Evolutionary conservation across 2,797 vertebrate species (phyloP).

Genomic region (Sarcophilus harrisii): DNA sequence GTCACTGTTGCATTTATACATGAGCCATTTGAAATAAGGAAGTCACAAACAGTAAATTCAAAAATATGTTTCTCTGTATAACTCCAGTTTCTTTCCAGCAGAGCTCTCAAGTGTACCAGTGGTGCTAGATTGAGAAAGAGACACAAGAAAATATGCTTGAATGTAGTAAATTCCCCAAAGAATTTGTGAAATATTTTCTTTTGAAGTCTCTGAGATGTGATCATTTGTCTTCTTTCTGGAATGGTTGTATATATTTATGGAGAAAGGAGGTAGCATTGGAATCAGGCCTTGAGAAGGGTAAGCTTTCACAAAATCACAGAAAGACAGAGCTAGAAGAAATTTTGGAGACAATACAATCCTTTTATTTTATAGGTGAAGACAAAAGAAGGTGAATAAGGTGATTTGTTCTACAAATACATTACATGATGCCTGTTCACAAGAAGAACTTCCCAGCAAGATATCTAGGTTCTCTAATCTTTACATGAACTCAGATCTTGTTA

Average conservation of each 20-base stretch:
- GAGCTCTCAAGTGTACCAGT: conserved; percentile 6
- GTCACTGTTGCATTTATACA: conserved; percentile 61
- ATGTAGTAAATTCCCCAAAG: neutral
- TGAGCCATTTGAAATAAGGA: conserved; percentile 67
- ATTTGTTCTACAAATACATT: neutral
- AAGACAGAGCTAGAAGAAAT: neutral
- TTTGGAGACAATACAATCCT: neutral
- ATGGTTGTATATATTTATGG: neutral
- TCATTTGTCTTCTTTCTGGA: neutral
- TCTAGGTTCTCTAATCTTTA: neutral
- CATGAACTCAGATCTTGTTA: neutral
- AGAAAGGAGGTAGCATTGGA: neutral
- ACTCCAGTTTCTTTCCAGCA: conserved; percentile 42
- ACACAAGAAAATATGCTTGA: conserved; percentile 5
- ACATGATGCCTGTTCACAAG: neutral
- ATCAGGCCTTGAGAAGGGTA: neutral
- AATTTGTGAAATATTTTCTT: neutral
- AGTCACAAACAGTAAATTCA: conserved; percentile 48
- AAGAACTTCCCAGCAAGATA: neutral
- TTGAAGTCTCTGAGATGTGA: neutral
- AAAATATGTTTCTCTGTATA: conserved; percentile 13
- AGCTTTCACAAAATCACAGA: neutral
- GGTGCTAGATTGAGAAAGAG: conserved; percentile 31
- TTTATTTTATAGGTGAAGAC: neutral
- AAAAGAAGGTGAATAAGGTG: neutral